These are phyloP conservation scores for Halictus rubicundus DNA, from an alignment of 1,140 invertebrate species.

Conservation along the genomic window DNA sequence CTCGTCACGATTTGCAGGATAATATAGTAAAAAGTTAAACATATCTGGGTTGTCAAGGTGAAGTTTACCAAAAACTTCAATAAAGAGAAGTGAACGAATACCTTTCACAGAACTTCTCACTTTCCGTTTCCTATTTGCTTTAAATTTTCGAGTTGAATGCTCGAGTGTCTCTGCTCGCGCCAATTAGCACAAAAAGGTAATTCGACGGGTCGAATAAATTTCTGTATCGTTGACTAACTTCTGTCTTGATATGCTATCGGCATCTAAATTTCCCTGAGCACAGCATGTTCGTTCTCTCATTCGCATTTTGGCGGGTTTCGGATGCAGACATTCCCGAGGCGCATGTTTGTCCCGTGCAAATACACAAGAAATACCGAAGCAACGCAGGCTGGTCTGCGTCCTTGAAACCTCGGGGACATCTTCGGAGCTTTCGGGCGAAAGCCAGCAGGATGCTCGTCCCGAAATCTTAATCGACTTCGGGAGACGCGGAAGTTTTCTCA, in stretches of 20 bases:
- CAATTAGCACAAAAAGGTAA: too few species aligned
- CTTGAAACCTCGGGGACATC: not conserved
- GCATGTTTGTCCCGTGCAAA: not conserved
- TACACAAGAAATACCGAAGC: not conserved
- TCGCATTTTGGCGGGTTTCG: not conserved
- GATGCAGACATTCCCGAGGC: not conserved
- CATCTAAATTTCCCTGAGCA: not conserved
- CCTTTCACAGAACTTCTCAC: too few species aligned
- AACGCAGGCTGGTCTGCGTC: too few species aligned
- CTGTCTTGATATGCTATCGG: not conserved
- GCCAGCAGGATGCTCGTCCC: not conserved
- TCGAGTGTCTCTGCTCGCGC: too few species aligned
- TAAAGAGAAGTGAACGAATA: too few species aligned
- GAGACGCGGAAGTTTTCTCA: not conserved
- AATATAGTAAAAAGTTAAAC: too few species aligned
- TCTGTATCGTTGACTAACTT: not conserved
- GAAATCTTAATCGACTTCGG: constrained; percentile 11
- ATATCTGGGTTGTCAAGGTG: too few species aligned
- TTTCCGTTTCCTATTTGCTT: too few species aligned
- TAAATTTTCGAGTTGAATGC: too few species aligned
- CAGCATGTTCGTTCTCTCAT: not conserved
- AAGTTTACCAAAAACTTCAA: too few species aligned
- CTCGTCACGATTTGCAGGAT: too few species aligned
- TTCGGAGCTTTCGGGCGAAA: not conserved
- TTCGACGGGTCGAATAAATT: too few species aligned